phyloP scores from a whole-genome alignment of 1,140 invertebrate species.

The Phthorimaea operculella region DNA sequence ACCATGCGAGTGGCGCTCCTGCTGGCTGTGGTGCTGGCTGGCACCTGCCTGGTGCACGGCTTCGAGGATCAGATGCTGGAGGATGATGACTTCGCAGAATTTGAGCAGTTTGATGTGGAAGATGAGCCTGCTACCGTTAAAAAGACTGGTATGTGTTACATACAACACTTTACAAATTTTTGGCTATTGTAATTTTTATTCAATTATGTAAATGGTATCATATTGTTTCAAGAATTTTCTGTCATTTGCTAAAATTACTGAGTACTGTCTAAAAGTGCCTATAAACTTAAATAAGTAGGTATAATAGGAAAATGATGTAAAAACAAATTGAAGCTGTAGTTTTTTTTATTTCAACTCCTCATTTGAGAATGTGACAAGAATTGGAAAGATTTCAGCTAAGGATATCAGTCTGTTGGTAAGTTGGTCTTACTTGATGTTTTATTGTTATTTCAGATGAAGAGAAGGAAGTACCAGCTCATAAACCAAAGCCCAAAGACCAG shows the following conservation, averaged over 20 bases:
- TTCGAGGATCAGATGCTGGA: constrained; percentile 51
- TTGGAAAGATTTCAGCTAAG: no score
- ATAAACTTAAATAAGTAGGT: no score
- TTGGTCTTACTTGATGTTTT: no score
- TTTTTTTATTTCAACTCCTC: no score
- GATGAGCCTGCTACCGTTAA: constrained; percentile 57
- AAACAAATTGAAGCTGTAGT: no score
- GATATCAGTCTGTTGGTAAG: no score
- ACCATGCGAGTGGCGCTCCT: background rate
- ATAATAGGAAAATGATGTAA: no score
- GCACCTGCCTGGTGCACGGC: background rate
- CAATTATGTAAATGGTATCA: constrained; percentile 1
- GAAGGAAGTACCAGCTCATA: constrained; percentile 25
- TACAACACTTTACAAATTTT: constrained; percentile 6
- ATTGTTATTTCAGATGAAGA: constrained; percentile 27
- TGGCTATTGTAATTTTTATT: constrained; percentile 11
- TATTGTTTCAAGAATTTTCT: no score
- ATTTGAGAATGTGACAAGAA: no score
- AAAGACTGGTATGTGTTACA: constrained; percentile 16
- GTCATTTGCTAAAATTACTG: no score
- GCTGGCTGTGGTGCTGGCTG: background rate
- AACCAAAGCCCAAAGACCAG: constrained; percentile 33
- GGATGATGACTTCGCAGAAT: constrained; percentile 97
- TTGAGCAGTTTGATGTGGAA: constrained; percentile 90
- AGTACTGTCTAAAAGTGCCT: no score